Conservation (phyloP, 2,797 vertebrate species). For the Anomalospiza imberbis region DNA sequence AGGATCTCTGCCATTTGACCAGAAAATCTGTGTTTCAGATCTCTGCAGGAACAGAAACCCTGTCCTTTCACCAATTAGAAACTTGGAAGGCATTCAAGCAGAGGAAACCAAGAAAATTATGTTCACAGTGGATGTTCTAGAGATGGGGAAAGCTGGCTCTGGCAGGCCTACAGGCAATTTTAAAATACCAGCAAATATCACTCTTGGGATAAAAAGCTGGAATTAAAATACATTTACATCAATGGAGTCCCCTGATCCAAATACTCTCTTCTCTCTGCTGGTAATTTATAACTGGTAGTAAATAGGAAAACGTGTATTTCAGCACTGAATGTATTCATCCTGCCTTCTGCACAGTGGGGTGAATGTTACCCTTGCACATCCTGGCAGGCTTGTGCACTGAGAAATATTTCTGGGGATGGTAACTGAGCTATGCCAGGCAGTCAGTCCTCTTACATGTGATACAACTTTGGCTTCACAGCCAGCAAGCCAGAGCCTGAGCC, state of each 20-base stretch:
- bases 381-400: background rate
- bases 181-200: background rate
- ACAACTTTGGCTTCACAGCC: background rate
- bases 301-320: background rate
- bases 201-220: background rate
- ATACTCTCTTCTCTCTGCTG: background rate
- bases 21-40: constrained; percentile 20
- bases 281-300: background rate
- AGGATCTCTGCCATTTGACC: background rate
- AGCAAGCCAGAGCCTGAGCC: background rate
- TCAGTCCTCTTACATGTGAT: background rate
- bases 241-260: background rate
- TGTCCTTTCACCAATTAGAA: background rate
- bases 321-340: background rate
- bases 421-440: background rate
- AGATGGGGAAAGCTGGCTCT: background rate
- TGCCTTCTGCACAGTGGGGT: background rate
- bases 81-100: background rate
- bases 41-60: background rate
- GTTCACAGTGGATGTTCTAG: background rate
- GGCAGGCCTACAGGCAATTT: background rate
- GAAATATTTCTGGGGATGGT: background rate
- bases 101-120: background rate
- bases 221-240: background rate
- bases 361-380: background rate